Evolutionary conservation across 2,888 invertebrate species (phyloP), one percentile per base, ranked within the genome.

Genomic region (Nomada hirtipes): DNA sequence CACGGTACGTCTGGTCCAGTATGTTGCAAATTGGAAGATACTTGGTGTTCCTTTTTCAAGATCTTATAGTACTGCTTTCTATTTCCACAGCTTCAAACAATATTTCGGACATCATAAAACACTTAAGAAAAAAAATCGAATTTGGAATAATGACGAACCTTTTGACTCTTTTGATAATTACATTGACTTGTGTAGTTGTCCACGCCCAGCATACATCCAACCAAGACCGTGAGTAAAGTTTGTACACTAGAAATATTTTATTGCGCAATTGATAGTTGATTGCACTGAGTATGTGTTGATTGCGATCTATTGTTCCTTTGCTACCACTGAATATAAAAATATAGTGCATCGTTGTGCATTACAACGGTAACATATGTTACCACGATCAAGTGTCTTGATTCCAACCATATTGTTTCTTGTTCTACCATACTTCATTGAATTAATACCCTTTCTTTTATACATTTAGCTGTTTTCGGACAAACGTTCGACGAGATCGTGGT

Each of bases 401-500:
- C 10, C 47, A 47, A 76, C 4, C 4, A 13, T 7, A 15, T 52
- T 4, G 15, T 44, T 61, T 36, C 18, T 13, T n/a, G 29, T n/a
- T 57, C 18, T n/a, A n/a, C 44, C 4, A 53, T 59, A 26, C 15
- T 53, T 59, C 2, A 2, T 29, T 29, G 13, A 18, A 20, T 18
- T 9, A 29, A 4, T 47, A 60, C 29, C 9, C 36, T 50, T 64
- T 59, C n/a, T 9, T 53, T 10, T 20, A 4, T 18, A 0, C 11
- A 0, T 20, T 36, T 18, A 93, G 94, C 91, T 68, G 86, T 89
- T 77, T 87, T 90, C 76, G 93, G 94, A 79, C 92, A 92, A 79
- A 91, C 93, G 26, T 94, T 94, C 83, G 94, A 94, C 83, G 94
- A 94, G 92, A 94, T 94, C 50, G 92, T 94, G 13, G 94, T 94